phyloP scores from a whole-genome alignment of 2,797 vertebrate species.

The Bufotes viridis region DNA sequence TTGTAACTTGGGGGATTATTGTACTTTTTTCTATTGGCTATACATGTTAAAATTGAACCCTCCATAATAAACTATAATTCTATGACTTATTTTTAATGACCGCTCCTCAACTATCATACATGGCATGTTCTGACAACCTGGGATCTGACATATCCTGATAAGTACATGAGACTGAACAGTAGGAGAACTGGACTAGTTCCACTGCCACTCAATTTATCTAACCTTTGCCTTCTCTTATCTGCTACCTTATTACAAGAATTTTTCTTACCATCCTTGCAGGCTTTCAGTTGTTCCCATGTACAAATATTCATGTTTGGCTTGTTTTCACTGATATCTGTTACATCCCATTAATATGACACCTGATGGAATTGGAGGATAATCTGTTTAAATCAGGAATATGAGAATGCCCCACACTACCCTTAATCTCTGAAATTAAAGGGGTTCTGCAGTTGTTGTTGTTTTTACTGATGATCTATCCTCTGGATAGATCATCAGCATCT shows the following conservation, averaged over 20 bases:
- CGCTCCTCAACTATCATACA: background rate
- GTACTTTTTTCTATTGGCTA: background rate
- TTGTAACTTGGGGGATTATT: too few species aligned
- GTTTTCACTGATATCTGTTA: background rate
- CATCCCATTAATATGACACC: background rate
- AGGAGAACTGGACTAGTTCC: background rate
- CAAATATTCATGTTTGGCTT: background rate
- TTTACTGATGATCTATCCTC: too few species aligned
- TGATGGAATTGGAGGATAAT: background rate
- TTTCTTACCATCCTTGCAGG: background rate
- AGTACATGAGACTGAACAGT: conserved; percentile 15
- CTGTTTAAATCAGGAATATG: background rate
- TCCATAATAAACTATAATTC: background rate
- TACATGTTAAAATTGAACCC: background rate
- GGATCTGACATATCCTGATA: conserved; percentile 7
- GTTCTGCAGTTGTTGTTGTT: too few species aligned
- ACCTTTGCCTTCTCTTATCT: conserved; percentile 9
- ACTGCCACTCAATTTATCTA: background rate
- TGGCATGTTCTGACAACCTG: background rate
- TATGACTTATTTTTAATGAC: background rate
- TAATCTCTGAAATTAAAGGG: background rate
- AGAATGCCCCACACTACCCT: background rate
- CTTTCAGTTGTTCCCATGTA: background rate
- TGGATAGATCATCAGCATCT: too few species aligned
- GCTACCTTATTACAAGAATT: background rate